phyloP scores from a whole-genome alignment of 2,888 invertebrate genomes.

The Lissonota sp. region DNA sequence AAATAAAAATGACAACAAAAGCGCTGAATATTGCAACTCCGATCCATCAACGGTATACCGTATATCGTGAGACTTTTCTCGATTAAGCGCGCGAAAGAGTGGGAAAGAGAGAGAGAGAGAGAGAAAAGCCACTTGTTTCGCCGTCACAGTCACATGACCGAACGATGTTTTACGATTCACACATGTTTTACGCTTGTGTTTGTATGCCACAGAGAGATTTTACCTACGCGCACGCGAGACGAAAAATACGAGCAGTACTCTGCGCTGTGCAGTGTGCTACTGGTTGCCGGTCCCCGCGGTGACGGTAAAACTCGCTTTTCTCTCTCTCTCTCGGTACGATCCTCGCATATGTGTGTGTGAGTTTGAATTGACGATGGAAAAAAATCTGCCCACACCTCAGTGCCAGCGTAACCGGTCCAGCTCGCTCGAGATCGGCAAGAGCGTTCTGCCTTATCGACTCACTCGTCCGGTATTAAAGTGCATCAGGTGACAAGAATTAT shows the following conservation, averaged over 20 bases:
- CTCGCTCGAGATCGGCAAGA: conserved; percentile 40
- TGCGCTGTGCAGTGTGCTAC: conserved; percentile 47
- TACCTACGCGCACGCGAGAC: background rate
- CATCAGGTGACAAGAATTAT: too few species aligned
- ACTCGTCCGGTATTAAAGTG: background rate
- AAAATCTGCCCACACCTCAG: conserved; percentile 21
- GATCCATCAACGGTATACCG: too few species aligned
- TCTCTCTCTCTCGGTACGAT: conserved; percentile 19
- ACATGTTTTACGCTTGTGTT: background rate
- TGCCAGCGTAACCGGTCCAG: conserved; percentile 43
- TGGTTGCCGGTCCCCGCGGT: conserved; percentile 41
- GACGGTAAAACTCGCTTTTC: conserved; percentile 32
- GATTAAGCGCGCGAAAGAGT: too few species aligned
- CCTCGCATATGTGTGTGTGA: conserved; percentile 17
- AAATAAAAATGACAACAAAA: too few species aligned
- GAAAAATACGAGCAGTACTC: conserved; percentile 28
- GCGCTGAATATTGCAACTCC: too few species aligned
- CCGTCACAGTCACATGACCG: conserved; percentile 6
- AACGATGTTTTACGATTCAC: conserved; percentile 3
- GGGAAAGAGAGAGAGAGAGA: too few species aligned
- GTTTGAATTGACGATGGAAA: conserved; percentile 33
- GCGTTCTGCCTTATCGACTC: conserved; percentile 45
- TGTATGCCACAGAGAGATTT: conserved; percentile 5
- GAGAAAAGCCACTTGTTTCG: background rate
- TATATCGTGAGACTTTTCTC: too few species aligned